Percentiles rank a stretch among this genome's conserved stretches.
Evolutionary conservation across 2,888 invertebrate genomes (phyloP).

Genomic region (Morpho achilles): DNA sequence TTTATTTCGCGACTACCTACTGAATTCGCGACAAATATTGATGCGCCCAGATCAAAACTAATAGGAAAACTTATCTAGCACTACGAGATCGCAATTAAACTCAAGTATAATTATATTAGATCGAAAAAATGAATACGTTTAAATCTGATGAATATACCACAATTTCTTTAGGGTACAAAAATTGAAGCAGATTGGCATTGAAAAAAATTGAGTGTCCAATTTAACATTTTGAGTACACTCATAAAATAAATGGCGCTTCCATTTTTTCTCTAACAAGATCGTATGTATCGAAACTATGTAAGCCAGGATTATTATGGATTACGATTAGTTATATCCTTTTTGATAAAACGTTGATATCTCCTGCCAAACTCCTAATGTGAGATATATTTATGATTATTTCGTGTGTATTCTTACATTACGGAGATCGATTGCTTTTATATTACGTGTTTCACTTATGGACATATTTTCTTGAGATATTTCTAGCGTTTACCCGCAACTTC

Average conservation of each 20-base stretch:
- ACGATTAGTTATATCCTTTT: slow-evolving; percentile 52
- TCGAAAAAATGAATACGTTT: too few relatives aligned
- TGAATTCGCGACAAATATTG: too few relatives aligned
- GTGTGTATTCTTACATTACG: slow-evolving; percentile 23
- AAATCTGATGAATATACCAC: too few relatives aligned
- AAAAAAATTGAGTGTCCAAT: background rate
- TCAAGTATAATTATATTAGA: too few relatives aligned
- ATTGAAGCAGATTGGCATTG: too few relatives aligned
- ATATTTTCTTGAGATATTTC: background rate
- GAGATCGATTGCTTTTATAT: slow-evolving; percentile 1
- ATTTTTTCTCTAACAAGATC: slow-evolving; percentile 1
- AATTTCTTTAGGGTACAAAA: too few relatives aligned
- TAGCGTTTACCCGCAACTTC: too few relatives aligned
- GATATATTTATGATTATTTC: slow-evolving; percentile 49
- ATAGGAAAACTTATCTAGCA: too few relatives aligned
- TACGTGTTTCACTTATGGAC: slow-evolving; percentile 2
- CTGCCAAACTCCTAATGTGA: slow-evolving; percentile 33
- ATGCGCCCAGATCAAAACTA: too few relatives aligned
- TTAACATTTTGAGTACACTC: background rate
- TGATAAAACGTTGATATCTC: slow-evolving; percentile 44
- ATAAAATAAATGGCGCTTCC: background rate
- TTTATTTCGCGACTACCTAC: too few relatives aligned
- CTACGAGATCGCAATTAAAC: too few relatives aligned
- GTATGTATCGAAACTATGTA: slow-evolving; percentile 5
- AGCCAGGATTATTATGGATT: slow-evolving; percentile 30